phyloP scores from a whole-genome alignment of 2,888 invertebrate genomes.

The Bellardia bayeri region DNA sequence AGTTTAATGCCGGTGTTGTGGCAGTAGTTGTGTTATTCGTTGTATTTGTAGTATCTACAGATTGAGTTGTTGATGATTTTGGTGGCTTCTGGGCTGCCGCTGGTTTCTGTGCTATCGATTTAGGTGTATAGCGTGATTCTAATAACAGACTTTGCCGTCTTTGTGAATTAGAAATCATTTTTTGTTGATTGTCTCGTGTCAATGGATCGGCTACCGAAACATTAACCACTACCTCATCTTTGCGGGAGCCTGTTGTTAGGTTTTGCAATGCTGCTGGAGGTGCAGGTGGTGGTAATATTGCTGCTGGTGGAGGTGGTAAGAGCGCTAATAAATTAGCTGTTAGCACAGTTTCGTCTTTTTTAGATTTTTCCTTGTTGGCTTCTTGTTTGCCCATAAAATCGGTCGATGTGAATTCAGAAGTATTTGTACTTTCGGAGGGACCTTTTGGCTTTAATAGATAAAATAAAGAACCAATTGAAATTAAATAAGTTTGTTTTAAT shows the following conservation, averaged over 20 bases:
- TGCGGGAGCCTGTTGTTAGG: conserved; percentile 36
- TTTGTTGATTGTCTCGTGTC: conserved; percentile 76
- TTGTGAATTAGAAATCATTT: conserved; percentile 75
- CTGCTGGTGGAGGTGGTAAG: conserved; percentile 63
- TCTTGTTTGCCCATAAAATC: conserved; percentile 50
- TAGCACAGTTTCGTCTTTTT: conserved; percentile 20
- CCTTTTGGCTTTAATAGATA: conserved; percentile 60
- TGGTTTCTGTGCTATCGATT: conserved; percentile 72
- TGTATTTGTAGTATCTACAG: conserved; percentile 2
- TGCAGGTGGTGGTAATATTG: conserved; percentile 14
- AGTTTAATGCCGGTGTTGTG: conserved; percentile 29
- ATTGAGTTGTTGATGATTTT: conserved; percentile 1
- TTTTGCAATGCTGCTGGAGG: conserved; percentile 4
- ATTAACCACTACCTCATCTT: conserved; percentile 77
- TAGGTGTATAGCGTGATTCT: conserved; percentile 72
- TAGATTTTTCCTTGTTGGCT: conserved; percentile 24
- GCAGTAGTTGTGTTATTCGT: background rate
- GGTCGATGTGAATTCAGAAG: conserved; percentile 53
- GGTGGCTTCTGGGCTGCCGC: conserved; percentile 2
- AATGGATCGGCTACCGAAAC: conserved; percentile 77
- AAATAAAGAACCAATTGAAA: background rate
- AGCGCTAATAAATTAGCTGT: conserved; percentile 72
- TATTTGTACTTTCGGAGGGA: conserved; percentile 22
- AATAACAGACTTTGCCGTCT: conserved; percentile 71
- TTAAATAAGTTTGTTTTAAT: background rate